Base-by-base conservation (phyloP, 2,888 invertebrate genomes). In the Julus scandinavius region DNA sequence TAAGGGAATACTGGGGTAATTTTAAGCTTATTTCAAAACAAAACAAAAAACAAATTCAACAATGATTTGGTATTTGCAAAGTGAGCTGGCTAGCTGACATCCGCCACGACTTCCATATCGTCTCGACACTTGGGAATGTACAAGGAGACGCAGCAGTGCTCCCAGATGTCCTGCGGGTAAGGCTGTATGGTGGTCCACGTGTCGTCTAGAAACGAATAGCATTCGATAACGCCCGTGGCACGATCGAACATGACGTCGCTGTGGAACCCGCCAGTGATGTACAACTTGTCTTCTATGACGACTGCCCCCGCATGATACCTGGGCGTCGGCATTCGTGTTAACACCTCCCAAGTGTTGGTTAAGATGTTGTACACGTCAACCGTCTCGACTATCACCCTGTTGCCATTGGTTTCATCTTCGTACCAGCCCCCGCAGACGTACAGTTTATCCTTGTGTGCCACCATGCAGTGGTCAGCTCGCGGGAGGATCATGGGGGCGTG, bases 131-230 rank as follows among this genome's bases (percentile, higher is more conserved):
- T 94, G 84, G 95, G 95, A 90, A 95, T 94, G 91, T 95, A 95
- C 88, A 96, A 92, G 49, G 94, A 94, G 86, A 94, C 95, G 91
- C 95, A 95, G 0, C 94, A 94, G 90, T 95, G 95, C 91, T 95
- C 95, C 95, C 95, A 96, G 89, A 95, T 94, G 91, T 95, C 94
- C 90, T 94, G 94, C 0, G 95, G 94, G 91, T 95, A 94, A 89
- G 94, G 94, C 90, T 94, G 94, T n/a, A 94, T 94, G 13, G 94
- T 93, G 7, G 93, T 93, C 95, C 95, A 95, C 17, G 92, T 91
- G 90, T 94, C 93, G 0, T 92, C 94, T 54, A 93, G 93, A 90
- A 95, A 92, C 91, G 95, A 94, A 91, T 95, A 95, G 90, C 94
- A 94, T 91, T 95, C 95, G 15, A 95, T 94, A 85, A 94, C 94